Percentiles rank a stretch among this genome's conserved stretches.
These are phyloP conservation scores for Cyprinella venusta DNA, from an alignment of 2,797 vertebrate species.

Conservation along the genomic window DNA sequence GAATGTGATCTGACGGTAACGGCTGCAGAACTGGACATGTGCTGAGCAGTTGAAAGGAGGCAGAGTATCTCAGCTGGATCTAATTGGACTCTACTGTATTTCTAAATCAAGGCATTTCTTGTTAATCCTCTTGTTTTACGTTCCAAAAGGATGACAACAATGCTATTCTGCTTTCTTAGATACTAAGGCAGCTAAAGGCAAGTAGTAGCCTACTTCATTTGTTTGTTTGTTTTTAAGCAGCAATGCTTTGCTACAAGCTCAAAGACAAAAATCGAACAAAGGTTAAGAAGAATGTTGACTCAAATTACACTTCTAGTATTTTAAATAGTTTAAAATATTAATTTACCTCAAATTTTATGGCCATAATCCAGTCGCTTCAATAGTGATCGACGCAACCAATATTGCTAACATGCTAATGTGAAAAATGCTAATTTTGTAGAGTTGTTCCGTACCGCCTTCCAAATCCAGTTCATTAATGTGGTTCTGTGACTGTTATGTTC, in stretches of 20 bases:
- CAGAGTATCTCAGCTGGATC: slow-evolving; percentile 17
- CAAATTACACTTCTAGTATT: neutral
- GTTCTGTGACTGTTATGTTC: neutral
- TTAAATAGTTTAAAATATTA: too few species aligned
- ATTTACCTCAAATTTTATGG: neutral
- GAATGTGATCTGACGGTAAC: slow-evolving; percentile 35
- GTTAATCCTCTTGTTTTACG: slow-evolving; percentile 9
- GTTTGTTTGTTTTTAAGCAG: neutral
- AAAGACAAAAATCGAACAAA: neutral
- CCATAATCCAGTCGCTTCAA: neutral
- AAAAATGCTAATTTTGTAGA: neutral
- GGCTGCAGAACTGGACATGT: slow-evolving; percentile 4
- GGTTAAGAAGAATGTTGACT: neutral
- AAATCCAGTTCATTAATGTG: neutral
- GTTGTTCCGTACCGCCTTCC: neutral
- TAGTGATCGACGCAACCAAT: neutral
- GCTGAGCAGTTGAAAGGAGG: neutral
- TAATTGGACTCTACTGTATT: slow-evolving; percentile 20
- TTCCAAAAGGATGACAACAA: neutral
- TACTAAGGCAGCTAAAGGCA: neutral
- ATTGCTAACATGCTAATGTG: neutral
- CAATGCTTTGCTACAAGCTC: neutral
- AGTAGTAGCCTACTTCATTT: neutral
- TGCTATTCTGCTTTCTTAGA: neutral
- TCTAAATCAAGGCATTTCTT: slow-evolving; percentile 30